phyloP scores from a whole-genome alignment of 1,140 invertebrate species.

The Delia radicum region DNA sequence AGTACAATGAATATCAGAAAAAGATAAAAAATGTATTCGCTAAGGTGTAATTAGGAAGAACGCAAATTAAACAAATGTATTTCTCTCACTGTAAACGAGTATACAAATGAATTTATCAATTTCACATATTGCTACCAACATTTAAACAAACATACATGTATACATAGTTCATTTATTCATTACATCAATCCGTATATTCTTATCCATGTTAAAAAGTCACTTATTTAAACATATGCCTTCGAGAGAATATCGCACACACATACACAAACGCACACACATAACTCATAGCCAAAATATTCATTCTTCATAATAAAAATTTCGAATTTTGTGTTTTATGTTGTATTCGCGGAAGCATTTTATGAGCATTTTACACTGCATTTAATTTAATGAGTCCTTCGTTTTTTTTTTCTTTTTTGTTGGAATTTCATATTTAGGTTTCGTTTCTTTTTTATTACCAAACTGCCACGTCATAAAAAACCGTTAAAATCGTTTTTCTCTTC shows the following conservation, averaged over 20 bases:
- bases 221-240: not conserved
- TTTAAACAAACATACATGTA: not conserved
- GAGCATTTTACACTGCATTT: slow-evolving; percentile 36
- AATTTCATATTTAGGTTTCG: no score
- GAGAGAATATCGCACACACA: not conserved
- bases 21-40: no score
- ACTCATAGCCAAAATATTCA: not conserved
- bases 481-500: not conserved
- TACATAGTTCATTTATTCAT: not conserved
- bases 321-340: not conserved
- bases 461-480: not conserved
- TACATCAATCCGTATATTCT: not conserved
- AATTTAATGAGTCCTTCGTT: slow-evolving; percentile 34
- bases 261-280: not conserved
- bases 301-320: not conserved
- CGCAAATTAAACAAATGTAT: no score
- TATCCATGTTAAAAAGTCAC: not conserved
- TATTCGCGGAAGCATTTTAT: slow-evolving; percentile 28
- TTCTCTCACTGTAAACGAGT: no score
- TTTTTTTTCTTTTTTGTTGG: not conserved
- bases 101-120: not conserved
- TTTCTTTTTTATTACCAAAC: not conserved
- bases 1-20: no score
- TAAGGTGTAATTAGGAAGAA: no score
- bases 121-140: not conserved